phyloP scores from a whole-genome alignment of 1,140 invertebrate species.

The Trichoplusia ni region DNA sequence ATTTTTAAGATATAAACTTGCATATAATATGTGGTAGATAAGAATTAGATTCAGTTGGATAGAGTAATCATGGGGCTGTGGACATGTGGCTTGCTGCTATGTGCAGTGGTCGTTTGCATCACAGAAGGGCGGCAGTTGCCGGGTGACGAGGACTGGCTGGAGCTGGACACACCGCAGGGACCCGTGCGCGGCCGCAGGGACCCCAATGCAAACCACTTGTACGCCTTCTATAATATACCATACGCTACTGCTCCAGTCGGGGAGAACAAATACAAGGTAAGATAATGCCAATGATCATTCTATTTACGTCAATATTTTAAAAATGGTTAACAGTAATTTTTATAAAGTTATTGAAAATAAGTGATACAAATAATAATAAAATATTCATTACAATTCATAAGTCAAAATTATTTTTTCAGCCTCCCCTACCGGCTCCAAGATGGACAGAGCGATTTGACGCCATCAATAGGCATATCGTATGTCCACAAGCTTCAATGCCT shows the following conservation, averaged over 20 bases:
- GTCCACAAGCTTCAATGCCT: conserved; percentile 41
- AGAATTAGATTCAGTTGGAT: neutral
- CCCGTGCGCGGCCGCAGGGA: conserved; percentile 43
- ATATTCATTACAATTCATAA: neutral
- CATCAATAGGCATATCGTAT: conserved; percentile 36
- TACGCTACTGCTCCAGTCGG: conserved; percentile 48
- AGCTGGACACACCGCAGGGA: conserved; percentile 39
- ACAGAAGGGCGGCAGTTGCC: neutral
- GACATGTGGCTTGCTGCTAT: neutral
- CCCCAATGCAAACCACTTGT: conserved; percentile 27
- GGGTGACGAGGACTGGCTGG: neutral
- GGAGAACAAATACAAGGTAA: conserved; percentile 45
- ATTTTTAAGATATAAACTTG: no score
- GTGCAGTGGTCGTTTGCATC: neutral
- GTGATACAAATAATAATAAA: no score
- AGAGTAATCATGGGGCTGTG: neutral
- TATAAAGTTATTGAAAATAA: no score
- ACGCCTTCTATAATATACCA: conserved; percentile 45
- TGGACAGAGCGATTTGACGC: conserved; percentile 45
- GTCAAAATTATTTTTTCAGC: conserved; percentile 31
- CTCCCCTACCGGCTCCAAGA: conserved; percentile 44
- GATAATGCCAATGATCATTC: neutral
- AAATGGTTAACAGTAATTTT: no score
- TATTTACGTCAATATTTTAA: no score
- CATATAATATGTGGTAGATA: no score